These are phyloP conservation scores for Bombus balteatus DNA, from an alignment of 1,140 invertebrate species.

Conservation along the genomic window DNA sequence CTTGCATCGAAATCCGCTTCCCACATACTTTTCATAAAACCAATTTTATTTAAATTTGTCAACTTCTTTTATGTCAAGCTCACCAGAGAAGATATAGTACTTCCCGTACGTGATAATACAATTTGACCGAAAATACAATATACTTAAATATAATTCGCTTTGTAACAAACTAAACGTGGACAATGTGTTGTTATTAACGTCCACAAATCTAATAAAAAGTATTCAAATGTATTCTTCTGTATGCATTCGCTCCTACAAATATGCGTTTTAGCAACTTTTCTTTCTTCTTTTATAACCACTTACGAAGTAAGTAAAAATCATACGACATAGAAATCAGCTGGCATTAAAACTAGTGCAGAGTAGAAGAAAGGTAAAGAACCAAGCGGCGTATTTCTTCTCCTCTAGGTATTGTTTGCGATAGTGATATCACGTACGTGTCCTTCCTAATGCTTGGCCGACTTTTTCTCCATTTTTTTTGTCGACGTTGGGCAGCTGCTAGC, in stretches of 20 bases:
- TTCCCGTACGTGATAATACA: too few relatives aligned
- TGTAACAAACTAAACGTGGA: not conserved
- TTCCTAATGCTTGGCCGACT: slow-evolving; percentile 39
- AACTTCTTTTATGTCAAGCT: not conserved
- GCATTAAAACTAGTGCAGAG: not conserved
- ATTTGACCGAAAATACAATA: too few relatives aligned
- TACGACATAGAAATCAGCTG: not conserved
- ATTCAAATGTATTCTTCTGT: too few relatives aligned
- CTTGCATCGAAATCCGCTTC: not conserved
- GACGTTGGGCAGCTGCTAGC: slow-evolving; percentile 37
- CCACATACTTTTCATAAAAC: not conserved
- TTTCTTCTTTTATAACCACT: not conserved
- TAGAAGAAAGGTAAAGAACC: not conserved
- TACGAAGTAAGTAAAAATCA: not conserved
- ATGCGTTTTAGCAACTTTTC: not conserved
- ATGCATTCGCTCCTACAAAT: too few relatives aligned
- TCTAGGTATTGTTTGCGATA: slow-evolving; percentile 59
- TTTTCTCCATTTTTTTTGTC: slow-evolving; percentile 38
- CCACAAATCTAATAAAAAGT: too few relatives aligned
- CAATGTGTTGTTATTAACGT: not conserved
- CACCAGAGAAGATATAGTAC: too few relatives aligned
- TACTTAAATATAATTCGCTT: not conserved
- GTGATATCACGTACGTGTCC: slow-evolving; percentile 61
- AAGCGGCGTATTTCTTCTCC: slow-evolving; percentile 38
- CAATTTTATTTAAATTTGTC: not conserved